phyloP scores from a whole-genome alignment of 2,888 invertebrate species.

The Carterocephalus palaemon region DNA sequence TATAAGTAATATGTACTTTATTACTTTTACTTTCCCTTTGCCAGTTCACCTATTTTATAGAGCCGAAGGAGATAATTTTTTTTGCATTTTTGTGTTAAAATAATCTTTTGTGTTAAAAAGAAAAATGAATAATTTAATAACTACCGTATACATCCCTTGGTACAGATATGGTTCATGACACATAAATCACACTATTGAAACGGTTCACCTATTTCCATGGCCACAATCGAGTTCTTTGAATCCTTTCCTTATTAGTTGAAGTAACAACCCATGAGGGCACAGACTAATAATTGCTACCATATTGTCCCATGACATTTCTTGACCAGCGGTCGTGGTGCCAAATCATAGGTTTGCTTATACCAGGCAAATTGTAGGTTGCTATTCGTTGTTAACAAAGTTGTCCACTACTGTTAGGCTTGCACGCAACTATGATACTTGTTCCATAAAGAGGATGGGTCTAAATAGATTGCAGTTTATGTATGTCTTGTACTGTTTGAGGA shows the following conservation, averaged over 20 bases:
- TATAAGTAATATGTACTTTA: no score
- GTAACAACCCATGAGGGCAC: constrained; percentile 25
- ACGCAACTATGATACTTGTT: not conserved
- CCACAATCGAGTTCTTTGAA: constrained; percentile 2
- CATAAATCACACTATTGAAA: constrained; percentile 6
- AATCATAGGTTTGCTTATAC: constrained; percentile 34
- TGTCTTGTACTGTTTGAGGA: not conserved
- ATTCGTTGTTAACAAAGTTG: constrained; percentile 12
- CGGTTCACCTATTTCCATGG: constrained; percentile 8
- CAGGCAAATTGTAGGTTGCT: constrained; percentile 42
- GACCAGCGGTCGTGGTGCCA: constrained; percentile 35
- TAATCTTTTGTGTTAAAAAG: no score
- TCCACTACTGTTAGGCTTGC: not conserved
- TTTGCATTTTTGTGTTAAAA: no score
- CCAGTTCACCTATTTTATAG: no score
- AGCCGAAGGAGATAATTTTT: no score
- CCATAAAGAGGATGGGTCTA: not conserved
- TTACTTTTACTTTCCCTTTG: no score
- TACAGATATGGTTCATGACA: not conserved
- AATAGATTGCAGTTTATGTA: not conserved
- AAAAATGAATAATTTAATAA: no score
- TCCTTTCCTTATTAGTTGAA: constrained; percentile 14
- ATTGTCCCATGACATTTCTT: constrained; percentile 39
- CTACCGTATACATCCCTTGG: no score
- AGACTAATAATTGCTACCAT: constrained; percentile 33